Evolutionary conservation across 2,797 vertebrate species (phyloP), one percentile per base, ranked within the genome.

Genomic region (Mormyrus hasselquistii): DNA sequence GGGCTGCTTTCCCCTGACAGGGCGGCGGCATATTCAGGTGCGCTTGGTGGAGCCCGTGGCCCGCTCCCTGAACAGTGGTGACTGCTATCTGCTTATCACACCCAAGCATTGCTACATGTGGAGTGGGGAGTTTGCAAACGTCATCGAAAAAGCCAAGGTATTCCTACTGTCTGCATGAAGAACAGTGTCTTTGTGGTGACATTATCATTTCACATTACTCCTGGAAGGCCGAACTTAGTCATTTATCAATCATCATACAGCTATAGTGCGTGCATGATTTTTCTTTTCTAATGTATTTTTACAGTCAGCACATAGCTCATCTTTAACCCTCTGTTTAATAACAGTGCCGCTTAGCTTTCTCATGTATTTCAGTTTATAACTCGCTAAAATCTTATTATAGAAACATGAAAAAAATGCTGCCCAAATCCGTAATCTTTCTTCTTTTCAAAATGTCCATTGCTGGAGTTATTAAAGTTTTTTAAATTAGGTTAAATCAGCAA

Each of bases 131-230:
- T 97, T 97, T 0, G 95, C 96, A 87, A 97, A 97, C 19, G 95
- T 96, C 88, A 96, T 97, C 0, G 96, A 97, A 90, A 96, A 96
- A 92, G 96, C 96, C 2, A 97, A 97, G 96, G 96, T 96, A 92
- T 2, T 0, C 16, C 52, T 16, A n/a, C 19, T 79, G 73, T 8
- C 73, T 0, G 9, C n/a, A 25, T 84, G 44, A 4, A 49, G 22
- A 86, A 38, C 19, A 55, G 3, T n/a, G 49, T n/a, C 25, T 22
- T 25, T 49, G 87, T 52, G 38, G 57, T 41, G 86, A 44, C 29
- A 38, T 73, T 29, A 38, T 73, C 65, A 73, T 38, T 73, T 73
- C 65, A 73, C 29, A 38, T 73, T 73, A 25, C 25, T 73, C 8
- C 29, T 73, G 65, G 65, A 38, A 73, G 34, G 65, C 29, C 38